Percentiles rank a stretch among this genome's conserved stretches.
phyloP scores from a whole-genome alignment of 2,113 vertebrate genomes.

The Silurus meridionalis region DNA sequence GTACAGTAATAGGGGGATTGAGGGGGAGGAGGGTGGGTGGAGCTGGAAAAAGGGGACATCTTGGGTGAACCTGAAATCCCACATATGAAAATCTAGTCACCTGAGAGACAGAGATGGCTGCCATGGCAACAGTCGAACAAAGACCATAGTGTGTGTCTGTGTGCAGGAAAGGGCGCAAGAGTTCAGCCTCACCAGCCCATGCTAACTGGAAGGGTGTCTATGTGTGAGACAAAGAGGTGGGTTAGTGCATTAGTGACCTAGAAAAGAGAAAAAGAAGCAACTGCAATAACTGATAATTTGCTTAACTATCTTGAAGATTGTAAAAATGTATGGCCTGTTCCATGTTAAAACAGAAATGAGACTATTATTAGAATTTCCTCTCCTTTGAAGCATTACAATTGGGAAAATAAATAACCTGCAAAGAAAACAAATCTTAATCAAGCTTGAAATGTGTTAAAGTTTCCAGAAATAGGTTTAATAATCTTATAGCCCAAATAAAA shows the following conservation, averaged over 20 bases:
- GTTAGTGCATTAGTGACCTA: constrained; percentile 32
- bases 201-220: constrained; percentile 28
- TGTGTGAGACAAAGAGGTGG: constrained; percentile 1
- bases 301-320: neutral
- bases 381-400: neutral
- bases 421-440: neutral
- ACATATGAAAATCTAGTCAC: constrained; percentile 47
- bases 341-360: neutral
- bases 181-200: constrained; percentile 45
- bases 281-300: neutral
- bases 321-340: neutral
- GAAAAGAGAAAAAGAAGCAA: neutral
- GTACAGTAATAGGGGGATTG: neutral
- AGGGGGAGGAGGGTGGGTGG: neutral
- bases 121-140: constrained; percentile 59
- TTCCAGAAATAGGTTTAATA: neutral
- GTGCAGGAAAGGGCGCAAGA: constrained; percentile 29
- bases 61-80: constrained; percentile 48
- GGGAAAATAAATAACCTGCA: neutral
- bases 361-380: neutral
- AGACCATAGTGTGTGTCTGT: constrained; percentile 50
- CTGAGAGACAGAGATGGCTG: constrained; percentile 43
- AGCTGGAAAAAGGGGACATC: neutral
- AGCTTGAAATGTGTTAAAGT: neutral
- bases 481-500: no score